Percentiles rank a stretch among this genome's conserved stretches.
Evolutionary conservation across 2,888 invertebrate species (phyloP).

Genomic region (Sycophila texana): DNA sequence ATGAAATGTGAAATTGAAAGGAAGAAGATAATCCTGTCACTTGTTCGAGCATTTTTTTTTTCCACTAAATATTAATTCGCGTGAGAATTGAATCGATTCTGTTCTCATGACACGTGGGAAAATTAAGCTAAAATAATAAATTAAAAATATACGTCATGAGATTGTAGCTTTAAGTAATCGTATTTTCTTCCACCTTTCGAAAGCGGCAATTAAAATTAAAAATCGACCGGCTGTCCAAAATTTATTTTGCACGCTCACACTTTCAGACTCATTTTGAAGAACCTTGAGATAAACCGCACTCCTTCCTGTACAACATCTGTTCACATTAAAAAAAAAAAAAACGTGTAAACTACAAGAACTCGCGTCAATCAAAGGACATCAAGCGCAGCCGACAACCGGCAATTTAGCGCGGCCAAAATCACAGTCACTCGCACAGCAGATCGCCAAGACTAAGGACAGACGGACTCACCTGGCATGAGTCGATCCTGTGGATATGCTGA

Average conservation of each 20-base stretch:
- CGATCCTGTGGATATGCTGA: constrained; percentile 71
- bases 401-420: not conserved
- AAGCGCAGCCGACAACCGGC: too few species aligned
- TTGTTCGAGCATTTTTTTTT: not conserved
- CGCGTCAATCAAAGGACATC: not conserved
- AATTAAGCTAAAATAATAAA: not conserved
- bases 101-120: not conserved
- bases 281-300: too few species aligned
- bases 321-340: not conserved
- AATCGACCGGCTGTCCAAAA: too few species aligned
- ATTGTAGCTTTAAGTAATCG: too few species aligned
- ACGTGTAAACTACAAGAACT: not conserved
- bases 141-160: too few species aligned
- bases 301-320: not conserved
- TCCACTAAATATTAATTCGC: not conserved
- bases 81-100: not conserved
- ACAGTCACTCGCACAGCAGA: not conserved
- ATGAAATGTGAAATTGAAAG: not conserved
- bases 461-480: constrained; percentile 56
- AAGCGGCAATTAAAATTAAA: too few species aligned
- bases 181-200: too few species aligned
- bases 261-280: too few species aligned
- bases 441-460: not conserved
- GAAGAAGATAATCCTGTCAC: not conserved
- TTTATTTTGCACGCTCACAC: too few species aligned